A percentile compares a stretch with the other conserved stretches of the same genome.
These are phyloP conservation scores for Cosmorhoe ocellata DNA, from an alignment of 2,888 invertebrate species.

Conservation along the genomic window DNA sequence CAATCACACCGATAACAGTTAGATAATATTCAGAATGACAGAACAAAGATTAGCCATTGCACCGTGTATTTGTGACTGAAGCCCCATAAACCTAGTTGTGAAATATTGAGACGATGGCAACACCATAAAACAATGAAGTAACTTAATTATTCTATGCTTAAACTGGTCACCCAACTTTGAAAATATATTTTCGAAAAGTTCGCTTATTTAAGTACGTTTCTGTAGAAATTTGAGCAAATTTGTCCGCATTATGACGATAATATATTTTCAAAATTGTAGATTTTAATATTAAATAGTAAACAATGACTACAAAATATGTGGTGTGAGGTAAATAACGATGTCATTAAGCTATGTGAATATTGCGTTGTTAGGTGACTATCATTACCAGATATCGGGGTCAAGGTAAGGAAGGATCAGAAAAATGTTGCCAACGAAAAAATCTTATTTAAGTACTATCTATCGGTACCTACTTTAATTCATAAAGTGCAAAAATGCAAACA, in stretches of 20 bases:
- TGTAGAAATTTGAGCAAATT: neutral
- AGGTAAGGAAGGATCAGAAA: conserved; percentile 30
- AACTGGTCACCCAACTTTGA: conserved; percentile 51
- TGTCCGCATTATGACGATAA: conserved; percentile 23
- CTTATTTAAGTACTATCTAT: neutral
- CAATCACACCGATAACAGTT: conserved; percentile 34
- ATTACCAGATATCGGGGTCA: conserved; percentile 22
- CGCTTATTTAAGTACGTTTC: conserved; percentile 7
- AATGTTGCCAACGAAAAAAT: conserved; percentile 24
- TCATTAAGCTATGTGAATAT: conserved; percentile 56
- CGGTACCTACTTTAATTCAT: conserved; percentile 24
- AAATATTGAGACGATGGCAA: conserved; percentile 69
- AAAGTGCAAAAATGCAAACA: conserved; percentile 52
- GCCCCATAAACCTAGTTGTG: conserved; percentile 72
- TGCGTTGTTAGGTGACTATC: conserved; percentile 49
- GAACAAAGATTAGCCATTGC: conserved; percentile 77
- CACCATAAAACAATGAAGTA: conserved; percentile 71
- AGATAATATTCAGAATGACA: conserved; percentile 57
- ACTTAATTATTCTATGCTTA: conserved; percentile 47
- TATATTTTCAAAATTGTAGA: conserved; percentile 39
- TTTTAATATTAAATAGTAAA: conserved; percentile 43
- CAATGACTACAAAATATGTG: conserved; percentile 56
- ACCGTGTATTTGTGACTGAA: conserved; percentile 74
- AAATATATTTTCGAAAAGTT: conserved; percentile 37
- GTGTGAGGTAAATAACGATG: conserved; percentile 67